Evolutionary conservation across 1,140 invertebrate genomes (phyloP).

Genomic region (Berghia stephanieae): DNA sequence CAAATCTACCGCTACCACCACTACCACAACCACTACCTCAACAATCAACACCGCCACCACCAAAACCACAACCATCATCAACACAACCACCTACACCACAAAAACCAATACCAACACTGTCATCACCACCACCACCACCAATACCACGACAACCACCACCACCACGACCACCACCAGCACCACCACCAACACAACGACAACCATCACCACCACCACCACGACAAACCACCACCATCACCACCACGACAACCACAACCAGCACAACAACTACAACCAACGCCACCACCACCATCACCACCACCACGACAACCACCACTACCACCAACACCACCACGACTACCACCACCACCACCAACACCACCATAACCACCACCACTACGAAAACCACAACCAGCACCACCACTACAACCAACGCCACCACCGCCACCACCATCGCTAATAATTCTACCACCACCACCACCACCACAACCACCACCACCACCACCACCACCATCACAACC

Average conservation of each 20-base stretch:
- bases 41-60: neutral
- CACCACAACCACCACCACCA: too few species aligned
- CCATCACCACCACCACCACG: neutral
- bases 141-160: neutral
- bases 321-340: too few species aligned
- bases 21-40: neutral
- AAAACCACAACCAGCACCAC: too few species aligned
- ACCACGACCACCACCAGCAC: neutral
- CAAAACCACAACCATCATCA: neutral
- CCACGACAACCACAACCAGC: neutral
- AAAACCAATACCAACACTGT: neutral
- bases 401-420: too few species aligned
- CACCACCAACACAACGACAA: neutral
- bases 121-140: neutral
- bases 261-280: neutral
- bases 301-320: too few species aligned
- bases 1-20: too few species aligned
- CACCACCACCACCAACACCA: too few species aligned
- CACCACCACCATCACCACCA: neutral
- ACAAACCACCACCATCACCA: slow-evolving; percentile 4
- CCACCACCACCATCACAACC: too few species aligned
- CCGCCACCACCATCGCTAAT: too few species aligned
- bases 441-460: too few species aligned
- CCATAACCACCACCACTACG: too few species aligned
- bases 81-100: neutral